Conservation (phyloP, 2,797 vertebrate genomes). For the Cuculus canorus region DNA sequence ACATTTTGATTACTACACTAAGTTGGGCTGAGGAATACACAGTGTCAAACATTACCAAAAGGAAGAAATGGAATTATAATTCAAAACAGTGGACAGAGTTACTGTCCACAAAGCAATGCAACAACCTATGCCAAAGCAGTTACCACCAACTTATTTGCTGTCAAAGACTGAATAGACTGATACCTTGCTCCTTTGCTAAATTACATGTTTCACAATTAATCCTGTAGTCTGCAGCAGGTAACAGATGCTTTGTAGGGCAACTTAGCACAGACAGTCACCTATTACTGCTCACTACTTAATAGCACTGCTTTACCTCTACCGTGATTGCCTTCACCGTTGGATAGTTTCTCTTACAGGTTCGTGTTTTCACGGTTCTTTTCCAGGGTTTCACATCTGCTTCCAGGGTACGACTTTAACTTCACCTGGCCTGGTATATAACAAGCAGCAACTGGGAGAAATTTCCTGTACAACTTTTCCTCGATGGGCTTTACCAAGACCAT, state of each 20-base stretch:
- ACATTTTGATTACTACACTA: neutral
- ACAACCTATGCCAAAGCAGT: neutral
- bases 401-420: neutral
- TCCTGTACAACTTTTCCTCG: neutral
- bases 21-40: neutral
- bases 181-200: constrained; percentile 13
- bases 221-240: neutral
- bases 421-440: neutral
- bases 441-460: neutral
- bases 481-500: neutral
- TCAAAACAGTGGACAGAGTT: neutral
- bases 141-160: neutral
- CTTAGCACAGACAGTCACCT: neutral
- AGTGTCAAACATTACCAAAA: neutral
- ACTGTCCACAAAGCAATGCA: neutral
- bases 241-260: neutral
- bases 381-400: neutral
- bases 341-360: neutral
- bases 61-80: neutral
- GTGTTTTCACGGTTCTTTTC: neutral
- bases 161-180: neutral
- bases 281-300: constrained; percentile 26
- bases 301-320: neutral
- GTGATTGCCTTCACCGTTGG: neutral
- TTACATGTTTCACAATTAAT: constrained; percentile 15